Evolutionary conservation across 2,113 vertebrate genomes (phyloP).

Genomic region (Chionis minor): DNA sequence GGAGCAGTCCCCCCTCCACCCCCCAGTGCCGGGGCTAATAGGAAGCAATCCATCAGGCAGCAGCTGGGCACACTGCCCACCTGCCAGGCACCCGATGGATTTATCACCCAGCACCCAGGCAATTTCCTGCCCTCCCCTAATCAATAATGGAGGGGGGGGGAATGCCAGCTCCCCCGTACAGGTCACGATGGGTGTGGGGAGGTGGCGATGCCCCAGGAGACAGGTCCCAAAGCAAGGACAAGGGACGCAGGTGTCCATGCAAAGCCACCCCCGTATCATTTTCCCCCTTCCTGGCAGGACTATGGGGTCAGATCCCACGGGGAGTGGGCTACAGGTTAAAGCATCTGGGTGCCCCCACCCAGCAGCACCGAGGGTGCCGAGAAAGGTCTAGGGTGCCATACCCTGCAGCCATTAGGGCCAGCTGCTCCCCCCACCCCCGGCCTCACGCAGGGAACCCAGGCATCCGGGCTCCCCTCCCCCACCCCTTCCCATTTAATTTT

Average conservation of each 20-base stretch:
- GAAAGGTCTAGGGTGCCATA: neutral
- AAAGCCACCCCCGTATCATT: neutral
- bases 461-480: neutral
- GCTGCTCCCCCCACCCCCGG: neutral
- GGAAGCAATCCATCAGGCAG: slow-evolving; percentile 65
- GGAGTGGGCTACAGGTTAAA: neutral
- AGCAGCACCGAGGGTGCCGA: neutral
- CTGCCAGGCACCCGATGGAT: slow-evolving; percentile 23
- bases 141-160: neutral
- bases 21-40: slow-evolving; percentile 6
- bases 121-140: slow-evolving; percentile 50
- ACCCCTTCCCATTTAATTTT: slow-evolving; percentile 58
- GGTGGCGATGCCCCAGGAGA: neutral
- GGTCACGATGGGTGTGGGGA: neutral
- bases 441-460: neutral
- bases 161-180: neutral
- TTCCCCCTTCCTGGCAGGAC: neutral
- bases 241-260: neutral
- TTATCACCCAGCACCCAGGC: slow-evolving; percentile 41
- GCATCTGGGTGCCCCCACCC: neutral
- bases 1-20: neutral
- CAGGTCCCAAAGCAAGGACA: neutral
- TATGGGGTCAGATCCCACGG: neutral
- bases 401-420: neutral
- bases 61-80: neutral